phyloP scores from a whole-genome alignment of 64 coral and sea anemone species.

The Hydrozoanthus tunicans region DNA sequence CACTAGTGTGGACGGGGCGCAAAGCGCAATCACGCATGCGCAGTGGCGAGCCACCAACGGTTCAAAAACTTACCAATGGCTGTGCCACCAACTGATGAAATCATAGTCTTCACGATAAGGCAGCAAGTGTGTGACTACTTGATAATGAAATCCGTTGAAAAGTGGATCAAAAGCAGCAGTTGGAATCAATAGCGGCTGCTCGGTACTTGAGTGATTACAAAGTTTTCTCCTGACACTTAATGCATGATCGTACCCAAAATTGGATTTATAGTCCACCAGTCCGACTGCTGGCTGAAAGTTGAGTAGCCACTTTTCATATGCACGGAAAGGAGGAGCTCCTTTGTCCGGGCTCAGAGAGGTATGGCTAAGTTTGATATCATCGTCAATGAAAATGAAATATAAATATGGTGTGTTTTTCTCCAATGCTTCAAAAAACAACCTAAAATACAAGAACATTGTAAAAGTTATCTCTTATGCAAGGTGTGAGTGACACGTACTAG shows the following conservation, averaged over 20 bases:
- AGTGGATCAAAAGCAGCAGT: slow-evolving; percentile 27
- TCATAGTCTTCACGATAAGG: slow-evolving; percentile 32
- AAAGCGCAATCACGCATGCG: too few species aligned
- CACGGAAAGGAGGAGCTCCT: not conserved
- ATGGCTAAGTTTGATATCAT: slow-evolving; percentile 8
- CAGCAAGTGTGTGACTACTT: slow-evolving; percentile 24
- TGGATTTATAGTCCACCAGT: not conserved
- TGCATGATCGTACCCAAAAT: not conserved
- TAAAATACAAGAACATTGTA: not conserved
- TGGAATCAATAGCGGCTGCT: not conserved
- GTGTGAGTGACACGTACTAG: not conserved
- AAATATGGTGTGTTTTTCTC: not conserved
- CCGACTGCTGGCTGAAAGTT: slow-evolving; percentile 39
- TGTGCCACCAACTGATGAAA: slow-evolving; percentile 16
- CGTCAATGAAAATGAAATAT: slow-evolving; percentile 29
- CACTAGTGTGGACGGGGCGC: too few species aligned
- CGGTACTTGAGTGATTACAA: not conserved
- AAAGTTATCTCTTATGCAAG: not conserved
- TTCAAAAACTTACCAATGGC: slow-evolving; percentile 18
- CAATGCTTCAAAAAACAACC: slow-evolving; percentile 23
- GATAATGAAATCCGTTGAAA: slow-evolving; percentile 20
- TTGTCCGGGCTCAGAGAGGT: not conserved
- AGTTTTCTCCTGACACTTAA: not conserved
- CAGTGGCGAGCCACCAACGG: too few species aligned
- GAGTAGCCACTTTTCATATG: slow-evolving; percentile 29